Base-by-base conservation (phyloP, 2,797 vertebrate genomes). In the Margarornis squamiger region DNA sequence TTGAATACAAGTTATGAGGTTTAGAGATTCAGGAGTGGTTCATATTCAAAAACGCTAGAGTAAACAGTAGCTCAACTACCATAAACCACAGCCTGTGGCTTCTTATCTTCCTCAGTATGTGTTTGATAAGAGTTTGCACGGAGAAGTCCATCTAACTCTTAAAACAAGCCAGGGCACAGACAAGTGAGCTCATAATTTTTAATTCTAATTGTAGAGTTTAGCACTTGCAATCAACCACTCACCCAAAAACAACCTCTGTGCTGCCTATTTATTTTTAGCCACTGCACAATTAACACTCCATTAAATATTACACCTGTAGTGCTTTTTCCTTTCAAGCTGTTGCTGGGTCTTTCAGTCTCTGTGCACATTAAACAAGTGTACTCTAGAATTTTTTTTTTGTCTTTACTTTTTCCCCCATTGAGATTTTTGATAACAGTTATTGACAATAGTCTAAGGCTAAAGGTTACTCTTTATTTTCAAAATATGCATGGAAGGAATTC, bases 191-290 rank as follows among this genome's bases (percentile, higher is more conserved):
- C 83, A 76, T 87, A 0, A 57, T 80, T 95, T 92, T 76, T 72
- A 71, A 80, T n/a, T 80, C 49, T 93, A 93, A 88, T 84, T 93
- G 70, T 62, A 88, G 72, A 91, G 19, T 27, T 92, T 89, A 94
- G 59, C 59, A 76, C 78, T 89, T 89, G 62, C 32, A 86, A 93
- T 94, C 67, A 96, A 36, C 75, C 38, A 51, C 59, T 97, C 84
- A 94, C 88, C 90, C 84, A 14, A 85, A 92, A 80, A 2, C 57
- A 87, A 71, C 54, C 72, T 77, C 68, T 76, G 30, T 57, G 38
- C 58, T 93, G 70, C 61, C 54, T 93, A 54, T 89, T 95, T 93
- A 88, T 95, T 95, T 96, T 95, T 91, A 95, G 84, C 51, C 51
- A 91, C 38, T 57, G 46, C 54, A 86, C 84, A 95, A 95, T 95